Evolutionary conservation across 2,113 vertebrate species (phyloP).

Genomic region (Alligator mississippiensis): DNA sequence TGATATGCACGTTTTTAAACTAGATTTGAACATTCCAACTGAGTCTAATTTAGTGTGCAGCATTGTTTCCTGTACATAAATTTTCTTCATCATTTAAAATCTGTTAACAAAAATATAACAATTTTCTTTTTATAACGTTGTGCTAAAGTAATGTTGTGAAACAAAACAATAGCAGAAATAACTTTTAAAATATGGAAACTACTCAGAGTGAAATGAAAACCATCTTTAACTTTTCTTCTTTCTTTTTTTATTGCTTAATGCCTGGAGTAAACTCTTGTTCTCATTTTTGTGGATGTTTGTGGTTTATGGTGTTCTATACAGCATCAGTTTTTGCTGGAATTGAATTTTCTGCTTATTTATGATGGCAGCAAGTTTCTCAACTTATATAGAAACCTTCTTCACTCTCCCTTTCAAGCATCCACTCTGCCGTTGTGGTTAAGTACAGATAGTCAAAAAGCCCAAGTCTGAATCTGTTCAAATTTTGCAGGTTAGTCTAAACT

Average conservation of each 20-base stretch:
- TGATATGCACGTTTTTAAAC: constrained; percentile 7
- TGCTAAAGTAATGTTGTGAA: neutral
- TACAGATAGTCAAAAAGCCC: too few species aligned
- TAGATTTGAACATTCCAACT: constrained; percentile 42
- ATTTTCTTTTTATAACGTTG: neutral
- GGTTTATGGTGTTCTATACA: neutral
- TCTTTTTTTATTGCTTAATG: neutral
- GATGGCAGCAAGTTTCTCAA: too few species aligned
- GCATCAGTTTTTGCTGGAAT: too few species aligned
- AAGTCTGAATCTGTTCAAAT: too few species aligned
- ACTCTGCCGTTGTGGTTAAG: too few species aligned
- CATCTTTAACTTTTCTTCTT: neutral
- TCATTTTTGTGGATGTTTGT: neutral
- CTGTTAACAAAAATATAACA: neutral
- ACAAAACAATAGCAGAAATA: neutral
- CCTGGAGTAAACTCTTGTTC: neutral
- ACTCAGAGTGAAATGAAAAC: neutral
- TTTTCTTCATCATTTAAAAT: too few species aligned
- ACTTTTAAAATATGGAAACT: neutral
- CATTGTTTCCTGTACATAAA: too few species aligned
- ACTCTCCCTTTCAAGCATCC: too few species aligned
- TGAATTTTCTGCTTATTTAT: too few species aligned
- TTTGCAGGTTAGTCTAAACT: too few species aligned
- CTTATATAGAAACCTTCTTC: too few species aligned
- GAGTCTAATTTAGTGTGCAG: neutral